Percentiles rank a stretch among this genome's conserved stretches.
phyloP scores from a whole-genome alignment of 1,140 invertebrate genomes.

The Palaemon carinicauda region DNA sequence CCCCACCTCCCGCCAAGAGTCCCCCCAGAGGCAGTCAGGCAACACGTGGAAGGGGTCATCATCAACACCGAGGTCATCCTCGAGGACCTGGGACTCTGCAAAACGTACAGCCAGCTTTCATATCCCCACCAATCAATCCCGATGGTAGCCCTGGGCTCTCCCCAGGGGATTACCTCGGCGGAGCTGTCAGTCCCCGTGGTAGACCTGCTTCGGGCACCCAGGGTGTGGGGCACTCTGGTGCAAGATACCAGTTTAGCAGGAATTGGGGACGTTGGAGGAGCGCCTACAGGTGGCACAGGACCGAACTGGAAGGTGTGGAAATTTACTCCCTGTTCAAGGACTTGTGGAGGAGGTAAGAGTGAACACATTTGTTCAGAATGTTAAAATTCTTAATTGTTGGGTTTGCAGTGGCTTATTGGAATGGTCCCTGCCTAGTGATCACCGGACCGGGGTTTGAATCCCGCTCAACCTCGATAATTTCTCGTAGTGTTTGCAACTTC shows the following conservation, averaged over 20 bases:
- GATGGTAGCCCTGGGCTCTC: conserved; percentile 21
- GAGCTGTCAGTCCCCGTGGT: background rate
- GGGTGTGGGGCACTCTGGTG: background rate
- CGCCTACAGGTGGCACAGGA: no score
- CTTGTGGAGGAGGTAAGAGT: conserved; percentile 47
- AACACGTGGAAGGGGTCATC: background rate
- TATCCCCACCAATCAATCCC: conserved; percentile 1
- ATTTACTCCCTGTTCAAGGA: conserved; percentile 47
- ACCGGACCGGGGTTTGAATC: no score
- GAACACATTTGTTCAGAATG: no score
- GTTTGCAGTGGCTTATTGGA: no score
- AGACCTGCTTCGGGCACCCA: conserved; percentile 3
- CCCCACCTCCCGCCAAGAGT: background rate
- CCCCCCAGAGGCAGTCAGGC: background rate
- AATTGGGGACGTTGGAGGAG: background rate
- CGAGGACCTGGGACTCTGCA: background rate
- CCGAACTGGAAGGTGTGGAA: conserved; percentile 51
- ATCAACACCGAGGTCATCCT: background rate
- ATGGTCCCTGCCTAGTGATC: no score
- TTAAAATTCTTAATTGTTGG: no score
- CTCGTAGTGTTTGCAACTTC: no score
- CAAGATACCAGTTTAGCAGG: background rate
- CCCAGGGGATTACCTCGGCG: background rate
- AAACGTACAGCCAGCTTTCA: background rate
- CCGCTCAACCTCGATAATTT: no score